Conservation (phyloP, 1,140 invertebrate genomes). For the Cecropterus lyciades region DNA sequence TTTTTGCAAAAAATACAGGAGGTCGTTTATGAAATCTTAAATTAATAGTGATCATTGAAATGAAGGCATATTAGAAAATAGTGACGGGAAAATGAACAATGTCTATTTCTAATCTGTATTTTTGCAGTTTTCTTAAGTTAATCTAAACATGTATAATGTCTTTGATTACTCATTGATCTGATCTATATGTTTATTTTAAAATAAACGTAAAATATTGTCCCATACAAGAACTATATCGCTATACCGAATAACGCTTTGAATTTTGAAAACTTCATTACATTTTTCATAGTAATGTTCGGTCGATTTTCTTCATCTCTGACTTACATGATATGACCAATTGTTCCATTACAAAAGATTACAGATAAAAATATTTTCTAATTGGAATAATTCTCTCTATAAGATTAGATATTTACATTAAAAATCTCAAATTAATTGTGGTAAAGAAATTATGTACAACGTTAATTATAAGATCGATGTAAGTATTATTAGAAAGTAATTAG, state of each 20-base stretch:
- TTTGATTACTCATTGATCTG: not conserved
- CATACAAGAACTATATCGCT: too few relatives aligned
- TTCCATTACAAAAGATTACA: constrained; percentile 52
- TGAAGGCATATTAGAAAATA: too few relatives aligned
- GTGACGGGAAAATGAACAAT: too few relatives aligned
- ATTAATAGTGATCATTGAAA: not conserved
- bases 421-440: constrained; percentile 83
- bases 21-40: not conserved
- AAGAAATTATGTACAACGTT: constrained; percentile 79
- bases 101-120: not conserved
- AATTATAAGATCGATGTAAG: constrained; percentile 81
- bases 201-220: too few relatives aligned
- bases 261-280: not conserved
- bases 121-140: not conserved
- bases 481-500: constrained; percentile 83
- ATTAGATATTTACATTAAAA: constrained; percentile 77
- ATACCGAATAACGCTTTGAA: not conserved
- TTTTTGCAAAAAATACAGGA: not conserved
- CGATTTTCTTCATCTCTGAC: constrained; percentile 31
- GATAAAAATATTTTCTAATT: constrained; percentile 67
- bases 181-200: not conserved
- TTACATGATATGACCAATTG: constrained; percentile 60
- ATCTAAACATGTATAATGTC: not conserved
- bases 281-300: not conserved
- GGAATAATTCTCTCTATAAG: constrained; percentile 80